A percentile compares a stretch with the other conserved stretches of the same genome.
Evolutionary conservation across 2,113 vertebrate genomes (phyloP).

Genomic region (Eudyptes chrysolophus): DNA sequence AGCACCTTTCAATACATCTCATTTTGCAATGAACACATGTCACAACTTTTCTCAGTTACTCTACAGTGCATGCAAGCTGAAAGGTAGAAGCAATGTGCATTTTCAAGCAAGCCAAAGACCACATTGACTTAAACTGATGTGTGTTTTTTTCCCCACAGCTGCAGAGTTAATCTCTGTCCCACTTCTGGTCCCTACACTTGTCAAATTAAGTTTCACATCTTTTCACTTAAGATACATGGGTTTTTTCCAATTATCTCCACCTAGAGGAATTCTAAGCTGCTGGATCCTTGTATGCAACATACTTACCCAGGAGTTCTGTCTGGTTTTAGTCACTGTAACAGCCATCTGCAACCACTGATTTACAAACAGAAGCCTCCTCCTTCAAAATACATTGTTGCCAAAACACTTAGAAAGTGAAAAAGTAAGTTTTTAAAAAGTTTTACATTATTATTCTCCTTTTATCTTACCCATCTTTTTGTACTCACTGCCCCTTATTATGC

Average conservation of each 20-base stretch:
- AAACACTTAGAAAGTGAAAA: background rate
- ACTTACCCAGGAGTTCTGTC: background rate
- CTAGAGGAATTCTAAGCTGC: background rate
- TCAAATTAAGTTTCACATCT: background rate
- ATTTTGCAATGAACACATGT: background rate
- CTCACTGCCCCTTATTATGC: background rate
- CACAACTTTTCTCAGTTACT: background rate
- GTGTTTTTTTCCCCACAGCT: background rate
- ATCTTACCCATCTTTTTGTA: background rate
- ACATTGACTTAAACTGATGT: background rate
- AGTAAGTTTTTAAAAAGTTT: background rate
- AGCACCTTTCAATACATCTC: background rate
- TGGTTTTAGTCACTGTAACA: background rate
- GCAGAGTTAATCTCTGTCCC: background rate
- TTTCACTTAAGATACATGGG: background rate
- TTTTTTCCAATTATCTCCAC: background rate
- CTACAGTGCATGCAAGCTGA: background rate
- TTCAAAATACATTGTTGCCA: background rate
- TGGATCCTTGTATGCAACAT: background rate
- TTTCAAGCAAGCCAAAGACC: background rate
- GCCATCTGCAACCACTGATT: background rate
- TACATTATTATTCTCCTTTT: background rate
- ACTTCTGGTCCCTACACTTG: background rate
- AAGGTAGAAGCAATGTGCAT: background rate
- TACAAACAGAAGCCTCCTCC: background rate